Conservation (phyloP, 2,888 invertebrate species). For the Anoplius nigerrimus region DNA sequence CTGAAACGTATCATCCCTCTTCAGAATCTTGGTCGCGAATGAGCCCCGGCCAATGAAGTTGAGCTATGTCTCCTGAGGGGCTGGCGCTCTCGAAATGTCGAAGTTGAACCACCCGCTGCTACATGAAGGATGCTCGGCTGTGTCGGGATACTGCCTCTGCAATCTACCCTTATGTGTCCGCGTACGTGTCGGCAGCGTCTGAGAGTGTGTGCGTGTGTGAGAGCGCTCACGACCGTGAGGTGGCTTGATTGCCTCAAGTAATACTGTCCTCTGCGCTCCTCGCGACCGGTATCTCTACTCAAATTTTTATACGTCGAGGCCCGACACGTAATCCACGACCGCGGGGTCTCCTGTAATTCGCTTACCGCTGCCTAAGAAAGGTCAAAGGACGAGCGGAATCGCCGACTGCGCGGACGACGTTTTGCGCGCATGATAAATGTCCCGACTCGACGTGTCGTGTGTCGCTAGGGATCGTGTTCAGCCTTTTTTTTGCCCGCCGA, state of each 20-base stretch:
- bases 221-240: too few relatives aligned
- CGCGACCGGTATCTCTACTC: slow-evolving; percentile 10
- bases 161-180: background rate
- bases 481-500: too few relatives aligned
- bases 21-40: slow-evolving; percentile 17
- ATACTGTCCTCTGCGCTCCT: background rate
- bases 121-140: background rate
- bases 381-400: too few relatives aligned
- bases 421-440: too few relatives aligned
- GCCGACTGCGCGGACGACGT: too few relatives aligned
- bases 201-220: background rate
- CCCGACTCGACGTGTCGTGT: too few relatives aligned
- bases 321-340: background rate
- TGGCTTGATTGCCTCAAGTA: too few relatives aligned
- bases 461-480: too few relatives aligned
- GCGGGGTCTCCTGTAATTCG: background rate
- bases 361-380: too few relatives aligned
- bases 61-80: slow-evolving; percentile 22
- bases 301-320: slow-evolving; percentile 15
- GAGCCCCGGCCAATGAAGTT: slow-evolving; percentile 29
- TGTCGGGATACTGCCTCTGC: slow-evolving; percentile 4
- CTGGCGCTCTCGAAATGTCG: slow-evolving; percentile 36
- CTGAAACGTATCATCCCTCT: slow-evolving; percentile 23
- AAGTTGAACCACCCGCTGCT: slow-evolving; percentile 35
- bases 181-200: too few relatives aligned